A percentile compares a stretch with the other conserved stretches of the same genome.
Evolutionary conservation across 2,113 vertebrate genomes (phyloP).

Genomic region (Argyrosomus japonicus): DNA sequence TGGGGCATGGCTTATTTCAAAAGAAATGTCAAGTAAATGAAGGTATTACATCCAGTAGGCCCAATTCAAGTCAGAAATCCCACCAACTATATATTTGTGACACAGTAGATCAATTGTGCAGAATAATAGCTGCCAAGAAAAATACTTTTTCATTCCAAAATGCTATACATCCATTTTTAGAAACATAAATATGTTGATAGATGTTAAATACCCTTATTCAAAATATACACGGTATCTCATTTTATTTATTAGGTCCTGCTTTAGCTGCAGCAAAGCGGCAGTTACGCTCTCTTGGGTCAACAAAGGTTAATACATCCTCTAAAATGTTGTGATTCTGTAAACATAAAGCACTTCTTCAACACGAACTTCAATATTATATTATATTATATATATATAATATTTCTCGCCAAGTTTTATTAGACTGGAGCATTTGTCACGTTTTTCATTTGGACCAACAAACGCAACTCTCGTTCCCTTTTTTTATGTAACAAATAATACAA

Average conservation of each 20-base stretch:
- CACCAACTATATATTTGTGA: slow-evolving; percentile 65
- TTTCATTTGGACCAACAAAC: slow-evolving; percentile 43
- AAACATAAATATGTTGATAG: slow-evolving; percentile 66
- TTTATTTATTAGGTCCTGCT: slow-evolving; percentile 62
- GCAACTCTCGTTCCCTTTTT: slow-evolving; percentile 18
- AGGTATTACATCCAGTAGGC: slow-evolving; percentile 79
- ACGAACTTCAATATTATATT: slow-evolving; percentile 17
- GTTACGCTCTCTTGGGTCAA: slow-evolving; percentile 36
- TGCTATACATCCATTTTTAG: slow-evolving; percentile 71
- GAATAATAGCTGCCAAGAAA: slow-evolving; percentile 81
- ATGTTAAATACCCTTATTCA: slow-evolving; percentile 60
- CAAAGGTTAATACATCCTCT: slow-evolving; percentile 57
- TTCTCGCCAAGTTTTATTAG: slow-evolving; percentile 31
- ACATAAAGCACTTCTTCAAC: slow-evolving; percentile 59
- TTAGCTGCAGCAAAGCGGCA: slow-evolving; percentile 51
- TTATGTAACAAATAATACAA: slow-evolving; percentile 43
- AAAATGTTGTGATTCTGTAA: slow-evolving; percentile 56
- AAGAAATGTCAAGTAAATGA: slow-evolving; percentile 81
- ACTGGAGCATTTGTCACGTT: slow-evolving; percentile 40
- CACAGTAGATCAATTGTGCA: slow-evolving; percentile 78
- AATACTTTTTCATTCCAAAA: slow-evolving; percentile 68
- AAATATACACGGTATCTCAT: slow-evolving; percentile 72
- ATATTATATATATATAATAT: slow-evolving; percentile 8
- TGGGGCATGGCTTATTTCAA: slow-evolving; percentile 83
- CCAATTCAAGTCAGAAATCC: slow-evolving; percentile 75